phyloP scores from a whole-genome alignment of 2,888 invertebrate species.

The Zele albiditarsus region DNA sequence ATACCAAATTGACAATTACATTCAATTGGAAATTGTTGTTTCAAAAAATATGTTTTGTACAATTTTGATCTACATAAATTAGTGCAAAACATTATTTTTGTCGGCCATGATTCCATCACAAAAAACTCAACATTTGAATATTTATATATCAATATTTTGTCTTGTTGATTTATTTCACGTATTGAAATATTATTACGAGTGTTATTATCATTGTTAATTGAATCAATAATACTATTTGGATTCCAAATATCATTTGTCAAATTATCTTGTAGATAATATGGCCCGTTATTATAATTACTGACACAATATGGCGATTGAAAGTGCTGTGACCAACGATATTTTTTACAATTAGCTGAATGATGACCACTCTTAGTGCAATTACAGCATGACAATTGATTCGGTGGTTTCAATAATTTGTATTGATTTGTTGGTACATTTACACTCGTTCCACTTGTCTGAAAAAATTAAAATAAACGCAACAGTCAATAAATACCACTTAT shows the following conservation, averaged over 20 bases:
- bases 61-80: background rate
- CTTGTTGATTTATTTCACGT: background rate
- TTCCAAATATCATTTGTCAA: too few relatives aligned
- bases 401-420: slow-evolving; percentile 63
- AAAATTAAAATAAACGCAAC: slow-evolving; percentile 32
- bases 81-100: background rate
- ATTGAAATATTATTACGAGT: background rate
- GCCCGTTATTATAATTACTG: slow-evolving; percentile 56
- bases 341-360: slow-evolving; percentile 60
- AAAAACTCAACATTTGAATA: background rate
- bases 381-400: slow-evolving; percentile 69
- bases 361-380: slow-evolving; percentile 73
- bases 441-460: slow-evolving; percentile 62
- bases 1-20: too few relatives aligned
- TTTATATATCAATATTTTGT: background rate
- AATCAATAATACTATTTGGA: background rate
- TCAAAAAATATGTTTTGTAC: background rate
- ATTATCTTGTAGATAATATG: slow-evolving; percentile 26
- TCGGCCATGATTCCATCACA: background rate
- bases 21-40: too few relatives aligned
- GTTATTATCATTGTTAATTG: background rate
- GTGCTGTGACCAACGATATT: slow-evolving; percentile 65
- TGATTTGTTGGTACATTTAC: slow-evolving; percentile 60
- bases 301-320: slow-evolving; percentile 63
- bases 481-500: background rate